A percentile compares a stretch with the other conserved stretches of the same genome.
Evolutionary conservation across 2,113 vertebrate genomes (phyloP).

Genomic region (Anguilla rostrata): DNA sequence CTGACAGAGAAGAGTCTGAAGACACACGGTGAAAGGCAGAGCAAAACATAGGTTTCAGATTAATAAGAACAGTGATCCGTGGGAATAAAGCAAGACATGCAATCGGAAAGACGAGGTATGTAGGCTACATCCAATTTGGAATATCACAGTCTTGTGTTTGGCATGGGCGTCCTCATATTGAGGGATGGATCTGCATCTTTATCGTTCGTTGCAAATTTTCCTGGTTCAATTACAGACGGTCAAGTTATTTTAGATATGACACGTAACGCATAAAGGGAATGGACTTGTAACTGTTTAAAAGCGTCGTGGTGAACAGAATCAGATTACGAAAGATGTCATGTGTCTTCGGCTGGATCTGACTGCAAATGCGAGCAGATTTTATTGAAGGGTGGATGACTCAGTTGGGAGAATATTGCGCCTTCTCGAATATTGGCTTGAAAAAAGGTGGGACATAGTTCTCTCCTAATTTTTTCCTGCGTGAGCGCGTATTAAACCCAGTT

Average conservation of each 20-base stretch:
- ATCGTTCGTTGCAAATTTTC: background rate
- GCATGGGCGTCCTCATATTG: background rate
- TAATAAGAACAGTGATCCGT: conserved; percentile 49
- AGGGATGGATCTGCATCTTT: background rate
- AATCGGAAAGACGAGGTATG: conserved; percentile 19
- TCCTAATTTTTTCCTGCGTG: background rate
- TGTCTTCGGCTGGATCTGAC: background rate
- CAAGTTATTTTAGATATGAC: background rate
- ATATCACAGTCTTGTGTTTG: conserved; percentile 33
- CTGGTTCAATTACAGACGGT: background rate
- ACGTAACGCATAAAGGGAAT: background rate
- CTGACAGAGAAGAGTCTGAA: background rate
- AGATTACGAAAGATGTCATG: background rate
- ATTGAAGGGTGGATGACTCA: background rate
- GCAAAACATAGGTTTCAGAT: conserved; percentile 50
- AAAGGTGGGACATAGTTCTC: background rate
- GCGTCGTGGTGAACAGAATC: background rate
- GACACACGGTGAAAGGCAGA: conserved; percentile 36
- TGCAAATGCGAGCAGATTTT: background rate
- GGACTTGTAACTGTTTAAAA: background rate
- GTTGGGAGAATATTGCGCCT: background rate
- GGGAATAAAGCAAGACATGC: conserved; percentile 39
- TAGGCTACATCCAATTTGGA: background rate
- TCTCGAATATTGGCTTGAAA: background rate
- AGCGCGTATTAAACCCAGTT: background rate